A percentile compares a stretch with the other conserved stretches of the same genome.
phyloP scores from a whole-genome alignment of 1,140 invertebrate species.

The Phymastichus coffea region DNA sequence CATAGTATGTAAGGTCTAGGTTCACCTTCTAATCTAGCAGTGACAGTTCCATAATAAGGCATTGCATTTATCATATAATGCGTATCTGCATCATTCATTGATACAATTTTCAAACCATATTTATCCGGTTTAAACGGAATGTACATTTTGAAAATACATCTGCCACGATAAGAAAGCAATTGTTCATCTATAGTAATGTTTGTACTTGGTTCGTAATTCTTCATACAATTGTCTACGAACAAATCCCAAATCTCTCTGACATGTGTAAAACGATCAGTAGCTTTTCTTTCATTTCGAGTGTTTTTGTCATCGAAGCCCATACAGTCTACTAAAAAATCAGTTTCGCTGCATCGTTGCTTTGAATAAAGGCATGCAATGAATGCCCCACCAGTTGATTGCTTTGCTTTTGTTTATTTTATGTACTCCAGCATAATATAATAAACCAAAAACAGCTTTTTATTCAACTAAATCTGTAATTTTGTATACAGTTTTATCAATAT shows the following conservation, averaged over 20 bases:
- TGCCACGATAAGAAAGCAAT: slow-evolving; percentile 44
- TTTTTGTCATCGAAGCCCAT: slow-evolving; percentile 38
- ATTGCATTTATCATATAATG: slow-evolving; percentile 16
- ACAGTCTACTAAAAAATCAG: slow-evolving; percentile 33
- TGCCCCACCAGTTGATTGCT: neutral
- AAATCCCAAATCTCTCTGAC: slow-evolving; percentile 41
- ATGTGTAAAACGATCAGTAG: slow-evolving; percentile 32
- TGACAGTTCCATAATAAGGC: no score
- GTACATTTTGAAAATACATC: slow-evolving; percentile 49
- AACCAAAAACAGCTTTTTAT: neutral
- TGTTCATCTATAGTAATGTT: slow-evolving; percentile 50
- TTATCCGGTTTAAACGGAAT: slow-evolving; percentile 55
- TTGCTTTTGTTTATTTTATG: neutral
- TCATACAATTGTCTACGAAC: slow-evolving; percentile 45
- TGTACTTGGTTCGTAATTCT: slow-evolving; percentile 34
- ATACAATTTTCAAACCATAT: no score
- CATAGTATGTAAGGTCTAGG: neutral
- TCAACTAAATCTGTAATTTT: neutral
- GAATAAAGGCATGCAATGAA: slow-evolving; percentile 29
- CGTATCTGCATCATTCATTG: slow-evolving; percentile 17
- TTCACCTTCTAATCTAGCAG: slow-evolving; percentile 6
- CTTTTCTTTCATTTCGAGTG: slow-evolving; percentile 25
- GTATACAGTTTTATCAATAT: slow-evolving; percentile 11
- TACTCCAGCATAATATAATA: neutral
- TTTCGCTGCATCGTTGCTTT: slow-evolving; percentile 33